Evolutionary conservation across 2,113 vertebrate species (phyloP), one percentile per base, ranked within the genome.

Genomic region (Trichechus manatus): DNA sequence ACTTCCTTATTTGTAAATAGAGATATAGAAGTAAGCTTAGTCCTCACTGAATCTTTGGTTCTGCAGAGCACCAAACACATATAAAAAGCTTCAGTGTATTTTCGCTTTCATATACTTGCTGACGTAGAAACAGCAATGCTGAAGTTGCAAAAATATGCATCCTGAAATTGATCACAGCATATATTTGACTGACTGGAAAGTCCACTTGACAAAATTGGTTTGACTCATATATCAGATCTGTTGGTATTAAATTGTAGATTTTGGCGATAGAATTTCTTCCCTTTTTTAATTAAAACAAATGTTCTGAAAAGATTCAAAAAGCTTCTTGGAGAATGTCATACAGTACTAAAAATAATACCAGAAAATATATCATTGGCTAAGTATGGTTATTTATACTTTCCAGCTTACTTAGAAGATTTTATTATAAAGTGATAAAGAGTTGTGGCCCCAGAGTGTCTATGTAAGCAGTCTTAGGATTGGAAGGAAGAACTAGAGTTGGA

Each of bases 211-310:
- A 90, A 81, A 80, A 84, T 68, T 87, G 19, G 1, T 85, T 89
- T 89, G 77, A 56, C 70, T 59, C 31, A 27, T 36, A 47, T 19
- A 44, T 80, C 80, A 63, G 64, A 39, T 86, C 6, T 70, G 61
- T 70, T 91, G 39, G 4, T 87, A 82, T 81, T 70, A 50, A 92
- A 87, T 83, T 87, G 23, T 36, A 87, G 53, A 61, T 72, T 91
- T 94, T 94, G 47, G 79, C 0, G 93, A 66, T 42, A 25, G 11
- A 44, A 75, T 87, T 94, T 42, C 91, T 95, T 74, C n/a, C 47
- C 36, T 61, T 70, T 82, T 95, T 80, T 66, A 89, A 94, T 92
- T 75, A 92, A 95, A 96, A 78, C 15, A 89, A 87, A 42, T 82
- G 13, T 66, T 89, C 42, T 95, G 29, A 50, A 80, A 94, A 91